phyloP scores from a whole-genome alignment of 2,113 vertebrate species.

The Gadus chalcogrammus region DNA sequence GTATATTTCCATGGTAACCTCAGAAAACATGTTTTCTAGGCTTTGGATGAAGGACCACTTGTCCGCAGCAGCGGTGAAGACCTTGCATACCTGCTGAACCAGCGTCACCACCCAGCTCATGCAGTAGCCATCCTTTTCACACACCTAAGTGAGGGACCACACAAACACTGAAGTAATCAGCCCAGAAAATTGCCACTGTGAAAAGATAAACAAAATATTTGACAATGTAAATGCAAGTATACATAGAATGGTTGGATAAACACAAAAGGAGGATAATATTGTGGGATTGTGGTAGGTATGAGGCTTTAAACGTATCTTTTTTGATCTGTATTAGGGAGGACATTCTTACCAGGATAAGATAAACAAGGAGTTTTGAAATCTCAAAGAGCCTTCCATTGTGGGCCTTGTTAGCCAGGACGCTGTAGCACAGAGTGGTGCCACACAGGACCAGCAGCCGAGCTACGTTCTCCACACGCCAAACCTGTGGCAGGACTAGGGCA shows the following conservation, averaged over 20 bases:
- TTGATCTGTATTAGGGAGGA: not conserved
- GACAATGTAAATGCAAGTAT: not conserved
- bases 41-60: constrained; percentile 78
- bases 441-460: constrained; percentile 85
- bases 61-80: constrained; percentile 68
- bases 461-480: constrained; percentile 86
- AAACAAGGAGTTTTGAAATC: constrained; percentile 78
- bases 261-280: not conserved
- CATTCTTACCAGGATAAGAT: constrained; percentile 80
- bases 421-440: constrained; percentile 83
- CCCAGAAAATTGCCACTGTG: not conserved
- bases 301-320: not conserved
- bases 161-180: not conserved
- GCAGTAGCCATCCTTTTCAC: constrained; percentile 86
- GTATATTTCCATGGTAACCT: constrained; percentile 73
- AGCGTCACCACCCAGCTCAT: constrained; percentile 86
- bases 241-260: not conserved
- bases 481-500: constrained; percentile 63
- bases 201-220: not conserved
- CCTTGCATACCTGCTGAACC: constrained; percentile 80
- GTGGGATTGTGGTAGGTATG: no score
- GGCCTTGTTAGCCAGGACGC: constrained; percentile 82
- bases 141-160: constrained; percentile 72
- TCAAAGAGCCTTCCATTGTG: constrained; percentile 74
- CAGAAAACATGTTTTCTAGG: constrained; percentile 80